Evolutionary conservation across 2,888 invertebrate species (phyloP).

Genomic region (Nebria salina): DNA sequence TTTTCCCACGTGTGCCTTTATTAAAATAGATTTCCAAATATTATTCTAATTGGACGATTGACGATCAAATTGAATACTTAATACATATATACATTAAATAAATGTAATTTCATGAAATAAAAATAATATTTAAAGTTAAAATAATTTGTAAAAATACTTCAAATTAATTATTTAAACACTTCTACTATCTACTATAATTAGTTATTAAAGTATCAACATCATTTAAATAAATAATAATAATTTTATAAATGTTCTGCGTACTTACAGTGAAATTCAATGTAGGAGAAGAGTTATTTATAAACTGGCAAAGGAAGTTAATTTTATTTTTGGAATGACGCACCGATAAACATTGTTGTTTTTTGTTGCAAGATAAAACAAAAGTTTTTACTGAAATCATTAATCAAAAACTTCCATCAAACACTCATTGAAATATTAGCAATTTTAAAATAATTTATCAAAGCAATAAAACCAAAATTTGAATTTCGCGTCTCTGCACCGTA

Average conservation of each 20-base stretch:
- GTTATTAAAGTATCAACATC: background rate
- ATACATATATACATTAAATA: too few species aligned
- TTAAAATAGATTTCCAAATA: too few species aligned
- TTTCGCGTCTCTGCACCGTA: background rate
- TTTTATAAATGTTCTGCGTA: conserved; percentile 15
- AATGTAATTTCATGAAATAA: background rate
- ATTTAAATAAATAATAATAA: background rate
- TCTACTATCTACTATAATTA: background rate
- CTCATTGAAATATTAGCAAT: conserved; percentile 15
- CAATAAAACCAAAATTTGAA: conserved; percentile 2
- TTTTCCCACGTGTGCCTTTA: too few species aligned
- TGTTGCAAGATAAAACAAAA: conserved; percentile 8
- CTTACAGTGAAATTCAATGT: conserved; percentile 21
- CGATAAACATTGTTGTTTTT: conserved; percentile 17
- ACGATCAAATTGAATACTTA: too few species aligned
- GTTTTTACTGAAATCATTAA: conserved; percentile 12
- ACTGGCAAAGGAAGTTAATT: conserved; percentile 21
- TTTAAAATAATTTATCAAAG: conserved; percentile 7
- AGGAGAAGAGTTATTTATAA: conserved; percentile 40
- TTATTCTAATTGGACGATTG: too few species aligned
- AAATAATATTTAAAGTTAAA: background rate
- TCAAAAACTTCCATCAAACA: background rate
- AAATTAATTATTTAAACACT: too few species aligned
- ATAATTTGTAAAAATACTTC: background rate
- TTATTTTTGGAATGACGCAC: conserved; percentile 37